Conservation (phyloP, 2,113 vertebrate genomes). For the Steatornis caripensis region DNA sequence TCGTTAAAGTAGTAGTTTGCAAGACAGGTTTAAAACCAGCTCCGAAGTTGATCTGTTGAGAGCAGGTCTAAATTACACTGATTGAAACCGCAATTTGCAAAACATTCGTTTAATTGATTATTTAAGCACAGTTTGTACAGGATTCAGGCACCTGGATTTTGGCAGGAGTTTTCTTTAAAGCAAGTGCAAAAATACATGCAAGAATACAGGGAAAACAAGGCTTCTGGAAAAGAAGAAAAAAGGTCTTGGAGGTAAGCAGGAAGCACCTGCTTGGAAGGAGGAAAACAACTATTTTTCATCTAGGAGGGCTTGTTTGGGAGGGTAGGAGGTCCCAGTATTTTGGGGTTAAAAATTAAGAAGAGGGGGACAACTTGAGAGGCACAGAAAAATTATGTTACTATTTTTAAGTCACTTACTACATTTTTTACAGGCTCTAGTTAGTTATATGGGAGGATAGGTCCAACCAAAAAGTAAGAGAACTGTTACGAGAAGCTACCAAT, state of each 20-base stretch:
- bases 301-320: not conserved
- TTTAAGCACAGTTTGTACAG: not conserved
- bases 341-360: not conserved
- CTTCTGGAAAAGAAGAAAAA: not conserved
- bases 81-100: not conserved
- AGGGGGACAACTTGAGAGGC: not conserved
- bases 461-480: not conserved
- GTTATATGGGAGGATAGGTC: not conserved
- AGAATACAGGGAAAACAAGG: not conserved
- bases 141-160: not conserved
- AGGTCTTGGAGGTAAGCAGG: not conserved
- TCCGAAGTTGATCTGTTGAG: not conserved
- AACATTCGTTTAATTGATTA: not conserved
- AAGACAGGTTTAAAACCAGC: not conserved
- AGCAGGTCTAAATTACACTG: not conserved
- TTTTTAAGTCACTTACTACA: not conserved
- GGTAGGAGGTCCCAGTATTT: not conserved
- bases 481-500: not conserved
- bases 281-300: not conserved
- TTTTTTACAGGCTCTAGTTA: not conserved
- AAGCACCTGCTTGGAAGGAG: not conserved
- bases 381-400: not conserved
- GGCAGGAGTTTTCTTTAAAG: not conserved
- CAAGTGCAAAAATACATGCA: not conserved
- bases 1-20: not conserved